Evolutionary conservation across 2,888 invertebrate genomes (phyloP), one percentile per base, ranked within the genome.

Genomic region (Steinernema carpocapsae): DNA sequence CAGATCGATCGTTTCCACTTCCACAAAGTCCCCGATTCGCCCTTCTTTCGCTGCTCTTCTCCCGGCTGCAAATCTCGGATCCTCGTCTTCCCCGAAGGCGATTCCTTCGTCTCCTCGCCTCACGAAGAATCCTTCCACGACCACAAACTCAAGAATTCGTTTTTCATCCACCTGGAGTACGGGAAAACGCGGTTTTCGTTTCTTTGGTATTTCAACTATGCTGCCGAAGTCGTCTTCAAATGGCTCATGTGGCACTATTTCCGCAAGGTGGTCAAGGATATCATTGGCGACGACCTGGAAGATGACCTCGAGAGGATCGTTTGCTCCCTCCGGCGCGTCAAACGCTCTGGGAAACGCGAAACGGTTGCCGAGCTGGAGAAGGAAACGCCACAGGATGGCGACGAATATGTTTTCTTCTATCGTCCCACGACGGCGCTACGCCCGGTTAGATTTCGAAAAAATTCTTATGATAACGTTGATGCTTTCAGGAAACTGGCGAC

Each of bases 381-480:
- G 64, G 26, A 12, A 12, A 12, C 26, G 32, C 32, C 64, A 4
- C 6, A 7, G 2, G 64, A 64, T 19, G 64, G 37, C 64, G 64
- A 64, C 64, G 64, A 64, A 29, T 64, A 26, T 32, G 64, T 64
- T 26, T 64, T 64, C 64, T 37, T 64, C 64, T 64, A 64, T n/a
- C 29, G 64, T 1, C 14, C 64, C 17, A 64, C 64, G 37, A 37
- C 37, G 37, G 37, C 37, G 10, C 37, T 26, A 29, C 32, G 64
- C n/a, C 19, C 22, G 64, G 64, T 64, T 1, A 1, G 32, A 6
- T 37, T 37, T 10, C 37, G n/a, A 26, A 24, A 56, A 26, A 43
- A 43, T 19, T 17, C 48, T 17, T 48, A 14, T 48, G 48, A 19
- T 48, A 48, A 37, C 10, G 37, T 10, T 3, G 10, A 37, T 37